Base-by-base conservation (phyloP, 2,113 vertebrate genomes). In the Oenanthe melanoleuca region DNA sequence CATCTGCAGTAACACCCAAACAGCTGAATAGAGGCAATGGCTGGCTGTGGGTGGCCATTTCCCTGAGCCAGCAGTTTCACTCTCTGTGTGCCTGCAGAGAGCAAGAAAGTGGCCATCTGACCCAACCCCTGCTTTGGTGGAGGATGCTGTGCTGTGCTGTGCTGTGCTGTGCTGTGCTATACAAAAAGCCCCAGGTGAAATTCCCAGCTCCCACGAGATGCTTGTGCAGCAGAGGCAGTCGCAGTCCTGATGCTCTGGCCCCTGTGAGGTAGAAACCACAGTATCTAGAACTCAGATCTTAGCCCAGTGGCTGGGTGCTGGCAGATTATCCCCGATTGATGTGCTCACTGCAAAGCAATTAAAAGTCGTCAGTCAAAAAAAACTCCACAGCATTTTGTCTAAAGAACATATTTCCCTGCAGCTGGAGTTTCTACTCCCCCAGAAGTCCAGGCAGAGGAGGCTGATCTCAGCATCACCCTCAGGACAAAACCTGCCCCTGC, bases 11-110 rank as follows among this genome's bases (percentile, higher is more conserved):
- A 57, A 80, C 45, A 84, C 59, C 56, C 59, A 65, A 84, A n/a
- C 22, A 85, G 42, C 64, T 81, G 63, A 91, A 73, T 5, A 73
- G 69, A 80, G 38, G 40, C 64, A 4, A 8, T 24, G 56, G 31
- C 23, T 75, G 47, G 29, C 63, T 42, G 38, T 50, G 57, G 57
- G 57, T 56, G 77, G 19, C 52, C 3, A 2, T 67, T 71, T 45
- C 34, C 10, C 83, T 75, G 66, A 67, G 63, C 52, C 75, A 94
- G 75, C 89, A 92, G 71, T 88, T 94, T 94, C 89, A 75, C 29
- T 11, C 37, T 82, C 47, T 52, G 38, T 1, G 1, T 53, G 65
- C 40, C 49, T 75, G 29, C 4, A 5, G 75, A 88, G 44, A 75
- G 29, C 0, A 4, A 88, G 74, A 79, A 80, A 64, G 59, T 12